A percentile compares a stretch with the other conserved stretches of the same genome.
Evolutionary conservation across 2,888 invertebrate species (phyloP).

Genomic region (Pinctada fucata): DNA sequence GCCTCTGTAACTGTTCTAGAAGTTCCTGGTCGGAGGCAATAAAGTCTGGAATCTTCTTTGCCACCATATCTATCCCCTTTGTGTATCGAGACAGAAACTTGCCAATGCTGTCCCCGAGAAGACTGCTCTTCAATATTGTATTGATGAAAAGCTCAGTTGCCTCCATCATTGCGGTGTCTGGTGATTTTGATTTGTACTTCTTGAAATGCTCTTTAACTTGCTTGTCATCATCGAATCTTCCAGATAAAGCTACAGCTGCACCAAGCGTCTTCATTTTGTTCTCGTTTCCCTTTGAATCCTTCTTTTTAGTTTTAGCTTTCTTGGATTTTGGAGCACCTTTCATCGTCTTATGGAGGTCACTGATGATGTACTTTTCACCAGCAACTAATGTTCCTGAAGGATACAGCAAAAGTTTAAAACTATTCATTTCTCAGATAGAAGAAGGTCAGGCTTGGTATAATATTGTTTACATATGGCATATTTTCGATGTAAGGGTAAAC

Average conservation of each 20-base stretch:
- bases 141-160: conserved; percentile 46
- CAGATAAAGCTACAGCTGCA: conserved; percentile 49
- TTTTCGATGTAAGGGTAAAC: too few relatives aligned
- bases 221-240: conserved; percentile 45
- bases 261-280: conserved; percentile 36
- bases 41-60: conserved; percentile 60
- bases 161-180: conserved; percentile 40
- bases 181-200: conserved; percentile 31
- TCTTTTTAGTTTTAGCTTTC: conserved; percentile 16
- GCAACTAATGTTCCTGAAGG: conserved; percentile 48
- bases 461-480: neutral
- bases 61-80: conserved; percentile 56
- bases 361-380: conserved; percentile 39
- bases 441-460: neutral
- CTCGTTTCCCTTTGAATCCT: conserved; percentile 2
- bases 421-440: too few relatives aligned
- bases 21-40: conserved; percentile 62
- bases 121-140: conserved; percentile 38
- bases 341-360: conserved; percentile 46
- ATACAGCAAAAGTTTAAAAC: neutral
- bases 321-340: conserved; percentile 34
- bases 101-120: conserved; percentile 44
- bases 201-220: conserved; percentile 43
- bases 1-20: conserved; percentile 43
- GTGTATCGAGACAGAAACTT: conserved; percentile 59